Evolutionary conservation across 2,113 vertebrate species (phyloP), one percentile per base, ranked within the genome.

Genomic region (Pomatostomus ruficeps): DNA sequence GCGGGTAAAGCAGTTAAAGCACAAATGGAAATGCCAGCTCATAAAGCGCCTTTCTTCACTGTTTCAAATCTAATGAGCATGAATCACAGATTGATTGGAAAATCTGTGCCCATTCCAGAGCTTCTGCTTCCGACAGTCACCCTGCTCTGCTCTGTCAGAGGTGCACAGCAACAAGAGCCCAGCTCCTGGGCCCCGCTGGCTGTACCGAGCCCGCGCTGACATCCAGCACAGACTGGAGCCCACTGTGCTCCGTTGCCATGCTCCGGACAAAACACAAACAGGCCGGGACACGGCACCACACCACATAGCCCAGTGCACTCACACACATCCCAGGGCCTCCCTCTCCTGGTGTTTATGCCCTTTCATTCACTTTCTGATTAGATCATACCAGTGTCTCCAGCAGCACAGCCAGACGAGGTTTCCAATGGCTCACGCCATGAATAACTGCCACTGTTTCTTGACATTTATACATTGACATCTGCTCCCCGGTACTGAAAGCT

Each of bases 31-130:
- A 97, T 55, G 85, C 63, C 89, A 94, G 86, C 81, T 88, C 77
- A 97, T 81, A 97, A 96, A 94, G 92, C 55, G 24, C 51, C 72
- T 93, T 96, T 97, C 94, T 97, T 95, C 85, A 77, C 21, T 2
- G 5, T 83, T 95, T 95, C 85, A 89, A 71, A 77, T 84, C 74
- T 78, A 91, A 95, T 36, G 70, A 84, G 85, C 75, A 85, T 95
- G 93, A 97, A 73, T 97, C 93, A 96, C 12, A 46, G 83, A 74
- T 10, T 26, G 86, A 71, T 25, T 79, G 85, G 88, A 82, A 83
- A 96, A 86, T 84, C 68, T 67, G 76, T 13, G 45, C 77, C 43
- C 45, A 2, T 77, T 93, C 78, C 94, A 96, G 84, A 2, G 12
- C 81, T 81, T 67, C 61, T 88, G 91, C n/a, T 91, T 77, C 81